A percentile compares a stretch with the other conserved stretches of the same genome.
Evolutionary conservation across 2,888 invertebrate genomes (phyloP).

Genomic region (Lydus trimaculatus): DNA sequence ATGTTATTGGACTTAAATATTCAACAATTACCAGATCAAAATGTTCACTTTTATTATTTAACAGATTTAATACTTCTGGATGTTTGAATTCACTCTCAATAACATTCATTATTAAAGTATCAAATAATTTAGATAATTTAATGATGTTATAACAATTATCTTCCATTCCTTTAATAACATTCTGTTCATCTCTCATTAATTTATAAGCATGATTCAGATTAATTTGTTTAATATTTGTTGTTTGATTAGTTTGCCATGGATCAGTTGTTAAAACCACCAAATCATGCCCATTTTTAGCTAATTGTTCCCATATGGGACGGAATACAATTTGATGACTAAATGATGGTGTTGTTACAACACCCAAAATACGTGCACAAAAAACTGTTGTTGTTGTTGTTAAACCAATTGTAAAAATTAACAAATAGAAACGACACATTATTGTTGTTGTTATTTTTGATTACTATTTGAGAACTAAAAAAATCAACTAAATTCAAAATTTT

Average conservation of each 20-base stretch:
- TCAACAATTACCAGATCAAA: constrained; percentile 52
- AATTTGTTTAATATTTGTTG: constrained; percentile 31
- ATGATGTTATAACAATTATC: neutral
- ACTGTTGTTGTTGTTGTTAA: neutral
- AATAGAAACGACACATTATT: neutral
- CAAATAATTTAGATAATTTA: constrained; percentile 10
- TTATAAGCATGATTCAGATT: constrained; percentile 33
- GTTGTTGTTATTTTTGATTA: neutral
- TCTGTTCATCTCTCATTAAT: constrained; percentile 8
- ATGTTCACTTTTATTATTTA: constrained; percentile 50
- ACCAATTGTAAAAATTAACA: neutral
- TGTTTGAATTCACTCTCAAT: constrained; percentile 37
- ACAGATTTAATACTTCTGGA: constrained; percentile 43
- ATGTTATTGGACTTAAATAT: constrained; percentile 38
- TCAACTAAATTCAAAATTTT: no score
- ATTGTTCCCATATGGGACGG: constrained; percentile 42
- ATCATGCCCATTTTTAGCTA: constrained; percentile 42
- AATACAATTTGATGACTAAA: constrained; percentile 46
- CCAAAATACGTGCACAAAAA: constrained; percentile 37
- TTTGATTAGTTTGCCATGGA: constrained; percentile 28
- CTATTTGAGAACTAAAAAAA: no score
- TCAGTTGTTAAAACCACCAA: constrained; percentile 41
- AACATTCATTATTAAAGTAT: constrained; percentile 22
- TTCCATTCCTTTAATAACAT: neutral
- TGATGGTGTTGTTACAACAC: constrained; percentile 37